Percentiles rank a stretch among this genome's conserved stretches.
phyloP scores from a whole-genome alignment of 2,888 invertebrate species.

The Dorcus hopei region DNA sequence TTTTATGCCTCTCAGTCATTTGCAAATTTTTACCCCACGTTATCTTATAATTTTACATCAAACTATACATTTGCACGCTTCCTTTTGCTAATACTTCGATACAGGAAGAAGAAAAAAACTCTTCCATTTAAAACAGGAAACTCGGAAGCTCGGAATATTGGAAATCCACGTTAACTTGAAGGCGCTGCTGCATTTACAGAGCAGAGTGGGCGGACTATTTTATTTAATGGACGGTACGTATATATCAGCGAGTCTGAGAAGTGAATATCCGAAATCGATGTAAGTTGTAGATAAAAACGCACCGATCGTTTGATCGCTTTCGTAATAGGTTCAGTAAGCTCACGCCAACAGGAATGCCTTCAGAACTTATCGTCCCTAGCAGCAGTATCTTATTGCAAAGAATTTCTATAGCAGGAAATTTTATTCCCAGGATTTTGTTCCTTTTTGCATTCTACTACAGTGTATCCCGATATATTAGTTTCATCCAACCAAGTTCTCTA shows the following conservation, averaged over 20 bases:
- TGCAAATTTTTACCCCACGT: no score
- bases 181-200: no score
- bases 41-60: no score
- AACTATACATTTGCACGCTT: no score
- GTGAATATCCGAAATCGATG: conserved; percentile 15
- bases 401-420: conserved; percentile 10
- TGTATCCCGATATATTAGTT: conserved; percentile 8
- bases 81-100: no score
- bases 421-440: neutral
- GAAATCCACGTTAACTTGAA: no score
- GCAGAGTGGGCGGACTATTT: neutral
- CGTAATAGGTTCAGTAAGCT: conserved; percentile 14
- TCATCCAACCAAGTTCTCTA: conserved; percentile 9
- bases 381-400: conserved; percentile 14
- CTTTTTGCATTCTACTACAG: neutral
- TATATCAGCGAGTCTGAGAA: conserved; percentile 2
- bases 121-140: no score
- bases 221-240: conserved; percentile 3
- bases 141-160: no score
- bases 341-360: conserved; percentile 16
- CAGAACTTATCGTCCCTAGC: conserved; percentile 9
- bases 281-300: conserved; percentile 17
- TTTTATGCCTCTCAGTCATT: no score
- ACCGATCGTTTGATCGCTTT: conserved; percentile 9
- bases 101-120: no score